Percentiles rank a stretch among this genome's conserved stretches.
These are phyloP conservation scores for Hydropsyche tenuis DNA, from an alignment of 1,140 invertebrate genomes.

Conservation along the genomic window DNA sequence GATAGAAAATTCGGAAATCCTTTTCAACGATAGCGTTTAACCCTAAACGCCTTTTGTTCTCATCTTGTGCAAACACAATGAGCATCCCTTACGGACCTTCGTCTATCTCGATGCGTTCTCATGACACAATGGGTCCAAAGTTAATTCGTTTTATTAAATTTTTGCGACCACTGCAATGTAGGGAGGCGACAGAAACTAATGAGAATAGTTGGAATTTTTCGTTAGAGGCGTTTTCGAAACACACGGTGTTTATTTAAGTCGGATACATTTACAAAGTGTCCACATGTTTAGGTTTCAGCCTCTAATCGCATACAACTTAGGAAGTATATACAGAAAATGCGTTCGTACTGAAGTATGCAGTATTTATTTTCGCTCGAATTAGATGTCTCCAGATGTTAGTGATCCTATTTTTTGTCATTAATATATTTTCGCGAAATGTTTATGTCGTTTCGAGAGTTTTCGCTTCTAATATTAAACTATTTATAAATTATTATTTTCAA, in stretches of 20 bases:
- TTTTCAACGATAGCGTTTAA: no score
- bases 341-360: constrained; percentile 14
- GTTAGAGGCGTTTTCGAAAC: background rate
- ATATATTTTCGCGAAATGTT: background rate
- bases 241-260: constrained; percentile 43
- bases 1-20: no score
- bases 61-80: no score
- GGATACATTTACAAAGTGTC: constrained; percentile 47
- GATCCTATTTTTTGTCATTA: background rate
- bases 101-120: no score
- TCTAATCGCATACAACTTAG: constrained; percentile 37
- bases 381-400: constrained; percentile 28
- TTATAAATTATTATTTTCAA: background rate
- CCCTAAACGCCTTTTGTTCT: no score
- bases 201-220: background rate
- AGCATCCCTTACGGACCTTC: no score
- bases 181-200: no score
- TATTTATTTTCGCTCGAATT: constrained; percentile 28
- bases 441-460: background rate
- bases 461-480: background rate
- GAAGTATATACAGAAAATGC: constrained; percentile 5
- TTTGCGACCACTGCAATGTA: no score
- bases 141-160: no score
- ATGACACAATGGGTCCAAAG: no score
- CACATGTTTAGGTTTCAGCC: constrained; percentile 41